Base-by-base conservation (phyloP, 2,113 vertebrate genomes). In the Pterophyllum scalare region DNA sequence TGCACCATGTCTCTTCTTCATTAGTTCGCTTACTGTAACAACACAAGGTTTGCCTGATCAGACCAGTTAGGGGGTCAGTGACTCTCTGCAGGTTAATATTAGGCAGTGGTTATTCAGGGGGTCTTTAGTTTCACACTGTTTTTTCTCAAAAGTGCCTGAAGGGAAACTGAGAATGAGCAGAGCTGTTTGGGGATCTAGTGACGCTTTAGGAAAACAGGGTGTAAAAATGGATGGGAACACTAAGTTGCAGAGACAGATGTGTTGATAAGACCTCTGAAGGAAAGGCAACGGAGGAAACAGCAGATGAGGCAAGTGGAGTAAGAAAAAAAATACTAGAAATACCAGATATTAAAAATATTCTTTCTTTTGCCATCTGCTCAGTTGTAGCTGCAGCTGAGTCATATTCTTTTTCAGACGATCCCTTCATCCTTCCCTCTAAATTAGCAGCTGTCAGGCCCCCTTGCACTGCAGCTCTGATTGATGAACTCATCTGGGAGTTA, bases 401-500 rank as follows among this genome's bases (percentile, higher is more conserved):
- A 59, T 82, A 65, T 85, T 86, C 59, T 84, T 75, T 76, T 74
- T 87, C 81, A 82, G 28, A 75, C 59, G 12, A 9, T 78, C 56
- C 12, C 57, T 81, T 74, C 40, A 28, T 78, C 58, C 75, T 65
- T 67, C 78, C 46, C 40, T 70, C 40, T 82, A 79, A 89, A 88
- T 86, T 84, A 89, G 79, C 82, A 86, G 85, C 92, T 95, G 94
- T 93, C 93, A 93, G 88, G 76, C 60, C 79, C 22, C 62, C 82
- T 83, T 20, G 38, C 78, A 46, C 78, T 52, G 17, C 28, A 26
- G 75, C 4, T 28, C 80, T 95, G 94, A 95, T 95, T 94, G 94
- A 96, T 95, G 92, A 93, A 89, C 88, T 94, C 94, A 93, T 94
- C 78, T 83, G 94, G 93, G 94, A 95, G 86, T 93, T 94, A 92